Evolutionary conservation across 2,888 invertebrate species (phyloP), one percentile per base, ranked within the genome.

Genomic region (Nomada fabriciana): DNA sequence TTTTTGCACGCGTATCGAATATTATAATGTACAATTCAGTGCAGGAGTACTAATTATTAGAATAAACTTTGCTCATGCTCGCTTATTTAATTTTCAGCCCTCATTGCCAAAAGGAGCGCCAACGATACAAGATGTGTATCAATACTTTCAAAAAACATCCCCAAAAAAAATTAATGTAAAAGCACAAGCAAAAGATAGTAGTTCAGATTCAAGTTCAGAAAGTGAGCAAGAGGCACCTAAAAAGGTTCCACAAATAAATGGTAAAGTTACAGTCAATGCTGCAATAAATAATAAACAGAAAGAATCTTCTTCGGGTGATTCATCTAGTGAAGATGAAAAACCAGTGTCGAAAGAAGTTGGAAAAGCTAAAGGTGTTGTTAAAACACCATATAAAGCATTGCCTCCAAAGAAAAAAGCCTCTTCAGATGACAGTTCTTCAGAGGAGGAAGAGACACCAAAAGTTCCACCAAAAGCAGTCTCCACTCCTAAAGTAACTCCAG

Each of bases 41-140:
- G 36, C 47, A 13, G 47, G 2, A 2, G 15, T 15, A 36, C 15
- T 47, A 47, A 47, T 47, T 47, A 47, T 47, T 15, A 36, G 7
- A 36, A 23, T 2, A 2, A 67, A 11, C 42, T 36, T 25, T n/a
- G 7, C 2, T 69, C 18, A 55, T 13, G 23, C 55, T 55, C 23
- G 18, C 69, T 60, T 64, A 52, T 75, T 82, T 83, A 87, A 80
- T 83, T 83, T 95, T 86, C 93, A 97, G 97, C 95, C 95, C 86
- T 93, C 94, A 13, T 93, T 96, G 68, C 94, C 95, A 0, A 96
- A 97, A 93, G 96, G 96, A 72, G 94, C 95, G 0, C 96, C 97
- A 0, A 94, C 95, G 15, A 93, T 97, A n/a, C 86, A 92, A 15
- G 96, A 97, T 15, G 94, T 97, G 18, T 85, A 96, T 25, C 91